Evolutionary conservation across 1,140 invertebrate genomes (phyloP), one percentile per base, ranked within the genome.

Genomic region (Bombus soroeensis): DNA sequence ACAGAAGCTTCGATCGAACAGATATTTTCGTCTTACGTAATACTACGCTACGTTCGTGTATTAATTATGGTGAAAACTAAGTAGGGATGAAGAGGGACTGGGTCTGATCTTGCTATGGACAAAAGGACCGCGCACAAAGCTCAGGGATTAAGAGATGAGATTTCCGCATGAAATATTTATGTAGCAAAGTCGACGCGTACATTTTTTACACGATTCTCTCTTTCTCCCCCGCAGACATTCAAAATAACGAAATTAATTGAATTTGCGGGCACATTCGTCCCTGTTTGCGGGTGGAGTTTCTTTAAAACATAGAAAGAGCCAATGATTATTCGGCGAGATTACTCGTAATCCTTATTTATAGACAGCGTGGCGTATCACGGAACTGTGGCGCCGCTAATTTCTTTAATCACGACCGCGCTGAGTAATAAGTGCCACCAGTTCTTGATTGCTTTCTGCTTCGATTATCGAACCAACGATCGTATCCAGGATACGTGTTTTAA

Each of bases 271-370:
- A n/a, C 64, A 39, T 62, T 72, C 43, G 12, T 83, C 59, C 13
- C 39, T 64, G 76, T 76, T 80, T 80, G 25, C 75, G 53, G 64
- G 37, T 25, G 57, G 43, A 83, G 77, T 78, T 87, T 76, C 57
- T 76, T 71, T 62, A n/a, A 81, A 74, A 72, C 64, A 32, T 28
- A 75, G 66, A 82, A 89, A 90, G 37, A 39, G 75, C 28, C 41
- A 37, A 39, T 59, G 59, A 81, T 87, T 85, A 85, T 75, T 86
- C 53, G 39, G 68, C 64, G 74, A 78, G 88, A 89, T 90, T 89
- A 89, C 78, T 25, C 34, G 59, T 89, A 87, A 89, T 90, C 88
- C 83, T 90, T 90, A 89, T 89, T 90, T 90, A 89, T 85, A 71
- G 85, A 13, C 25, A 39, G 70, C 68, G 73, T n/a, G 43, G 70